Conservation (phyloP, 2,888 invertebrate species). For the Drosophila falleni region DNA sequence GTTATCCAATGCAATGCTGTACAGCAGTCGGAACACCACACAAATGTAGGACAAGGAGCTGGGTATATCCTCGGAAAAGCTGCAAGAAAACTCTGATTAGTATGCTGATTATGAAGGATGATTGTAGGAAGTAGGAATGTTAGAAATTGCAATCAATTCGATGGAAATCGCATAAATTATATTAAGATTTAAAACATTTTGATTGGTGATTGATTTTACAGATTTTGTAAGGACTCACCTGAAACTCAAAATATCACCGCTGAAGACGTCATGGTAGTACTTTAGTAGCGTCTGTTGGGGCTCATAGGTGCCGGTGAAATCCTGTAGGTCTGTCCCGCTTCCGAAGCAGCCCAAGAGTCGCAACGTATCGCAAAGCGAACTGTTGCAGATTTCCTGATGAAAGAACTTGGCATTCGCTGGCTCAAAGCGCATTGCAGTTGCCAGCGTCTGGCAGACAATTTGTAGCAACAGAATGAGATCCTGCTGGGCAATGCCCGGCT, state of each 20-base stretch:
- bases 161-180: too few relatives aligned
- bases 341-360: constrained; percentile 96
- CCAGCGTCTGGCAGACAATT: constrained; percentile 96
- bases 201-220: too few relatives aligned
- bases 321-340: constrained; percentile 86
- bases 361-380: constrained; percentile 96
- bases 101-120: not conserved
- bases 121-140: too few relatives aligned
- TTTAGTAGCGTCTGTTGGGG: constrained; percentile 83
- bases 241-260: constrained; percentile 90
- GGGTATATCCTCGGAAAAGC: constrained; percentile 91
- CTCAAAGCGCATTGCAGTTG: constrained; percentile 99
- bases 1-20: constrained; percentile 97
- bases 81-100: constrained; percentile 67
- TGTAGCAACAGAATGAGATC: constrained; percentile 93
- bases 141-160: too few relatives aligned
- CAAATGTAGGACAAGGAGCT: constrained; percentile 93
- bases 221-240: constrained; percentile 53
- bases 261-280: constrained; percentile 90
- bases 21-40: constrained; percentile 93
- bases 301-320: constrained; percentile 84
- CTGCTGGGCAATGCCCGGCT: constrained; percentile 82
- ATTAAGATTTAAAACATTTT: too few relatives aligned
- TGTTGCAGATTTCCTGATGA: constrained; percentile 97
- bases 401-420: constrained; percentile 99